A percentile compares a stretch with the other conserved stretches of the same genome.
Conservation (phyloP, 2,888 invertebrate species). For the Amphipyra tragopoginis region DNA sequence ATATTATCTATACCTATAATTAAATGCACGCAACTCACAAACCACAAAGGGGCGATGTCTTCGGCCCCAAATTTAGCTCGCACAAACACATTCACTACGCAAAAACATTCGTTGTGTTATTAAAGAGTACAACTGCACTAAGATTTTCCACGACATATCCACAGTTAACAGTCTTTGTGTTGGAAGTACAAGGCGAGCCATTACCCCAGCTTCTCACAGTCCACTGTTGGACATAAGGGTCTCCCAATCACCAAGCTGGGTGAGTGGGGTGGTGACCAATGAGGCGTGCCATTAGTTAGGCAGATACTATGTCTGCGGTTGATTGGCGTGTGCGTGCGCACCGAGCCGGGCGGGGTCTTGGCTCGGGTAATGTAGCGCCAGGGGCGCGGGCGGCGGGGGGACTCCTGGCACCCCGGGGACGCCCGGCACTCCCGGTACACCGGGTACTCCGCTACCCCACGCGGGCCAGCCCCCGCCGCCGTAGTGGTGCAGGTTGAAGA, state of each 20-base stretch:
- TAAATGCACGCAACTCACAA: conserved; percentile 11
- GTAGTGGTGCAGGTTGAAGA: conserved; percentile 90
- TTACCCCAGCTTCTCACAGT: too few species aligned
- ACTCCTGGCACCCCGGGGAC: conserved; percentile 50
- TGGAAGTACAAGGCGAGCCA: too few species aligned
- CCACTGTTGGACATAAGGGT: background rate
- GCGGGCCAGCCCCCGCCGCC: conserved; percentile 70
- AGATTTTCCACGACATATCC: too few species aligned
- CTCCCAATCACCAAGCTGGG: conserved; percentile 3
- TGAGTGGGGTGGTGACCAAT: background rate
- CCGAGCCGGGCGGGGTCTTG: conserved; percentile 98
- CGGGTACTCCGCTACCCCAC: conserved; percentile 63
- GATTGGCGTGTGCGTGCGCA: conserved; percentile 87
- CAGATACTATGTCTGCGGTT: conserved; percentile 75
- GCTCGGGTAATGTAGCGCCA: conserved; percentile 97
- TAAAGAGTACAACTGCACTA: too few species aligned
- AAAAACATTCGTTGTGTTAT: background rate
- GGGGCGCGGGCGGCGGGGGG: conserved; percentile 87
- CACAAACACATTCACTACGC: background rate
- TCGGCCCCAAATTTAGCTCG: background rate
- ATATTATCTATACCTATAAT: conserved; percentile 27
- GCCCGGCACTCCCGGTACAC: conserved; percentile 48
- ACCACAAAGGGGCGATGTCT: conserved; percentile 2
- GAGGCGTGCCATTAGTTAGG: background rate
- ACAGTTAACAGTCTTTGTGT: too few species aligned